A percentile compares a stretch with the other conserved stretches of the same genome.
These are phyloP conservation scores for Spisula solida DNA, from an alignment of 2,888 invertebrate genomes.

Conservation along the genomic window DNA sequence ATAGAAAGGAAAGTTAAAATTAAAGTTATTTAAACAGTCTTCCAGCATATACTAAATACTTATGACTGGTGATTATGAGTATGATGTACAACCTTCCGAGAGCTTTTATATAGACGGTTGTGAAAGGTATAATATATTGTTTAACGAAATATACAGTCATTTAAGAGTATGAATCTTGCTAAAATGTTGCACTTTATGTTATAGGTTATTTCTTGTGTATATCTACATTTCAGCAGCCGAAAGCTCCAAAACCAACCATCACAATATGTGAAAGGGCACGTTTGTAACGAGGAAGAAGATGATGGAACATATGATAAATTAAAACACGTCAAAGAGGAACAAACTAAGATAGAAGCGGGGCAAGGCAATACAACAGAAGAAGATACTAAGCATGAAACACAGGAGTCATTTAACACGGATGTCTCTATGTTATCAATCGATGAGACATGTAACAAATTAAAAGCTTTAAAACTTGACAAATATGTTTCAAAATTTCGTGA, in stretches of 20 bases:
- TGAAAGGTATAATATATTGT: too few relatives aligned
- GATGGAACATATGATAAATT: neutral
- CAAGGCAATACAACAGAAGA: neutral
- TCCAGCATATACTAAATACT: too few relatives aligned
- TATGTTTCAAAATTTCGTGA: conserved; percentile 16
- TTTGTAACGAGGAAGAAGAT: neutral
- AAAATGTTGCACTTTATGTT: too few relatives aligned
- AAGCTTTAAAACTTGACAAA: neutral
- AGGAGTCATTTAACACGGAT: neutral
- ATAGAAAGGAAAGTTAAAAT: too few relatives aligned
- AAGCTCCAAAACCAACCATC: neutral
- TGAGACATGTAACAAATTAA: neutral
- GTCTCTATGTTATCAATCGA: neutral
- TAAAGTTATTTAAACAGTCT: too few relatives aligned
- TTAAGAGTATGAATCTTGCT: too few relatives aligned
- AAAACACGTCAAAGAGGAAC: neutral
- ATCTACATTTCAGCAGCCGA: neutral
- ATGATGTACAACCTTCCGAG: too few relatives aligned
- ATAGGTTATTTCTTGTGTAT: too few relatives aligned
- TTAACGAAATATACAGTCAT: too few relatives aligned
- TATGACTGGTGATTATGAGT: too few relatives aligned
- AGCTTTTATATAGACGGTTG: too few relatives aligned
- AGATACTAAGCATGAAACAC: neutral
- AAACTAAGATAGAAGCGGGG: neutral
- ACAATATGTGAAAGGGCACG: neutral